Conservation (phyloP, 92 coral and sea anemone species). For the Ricordea florida region DNA sequence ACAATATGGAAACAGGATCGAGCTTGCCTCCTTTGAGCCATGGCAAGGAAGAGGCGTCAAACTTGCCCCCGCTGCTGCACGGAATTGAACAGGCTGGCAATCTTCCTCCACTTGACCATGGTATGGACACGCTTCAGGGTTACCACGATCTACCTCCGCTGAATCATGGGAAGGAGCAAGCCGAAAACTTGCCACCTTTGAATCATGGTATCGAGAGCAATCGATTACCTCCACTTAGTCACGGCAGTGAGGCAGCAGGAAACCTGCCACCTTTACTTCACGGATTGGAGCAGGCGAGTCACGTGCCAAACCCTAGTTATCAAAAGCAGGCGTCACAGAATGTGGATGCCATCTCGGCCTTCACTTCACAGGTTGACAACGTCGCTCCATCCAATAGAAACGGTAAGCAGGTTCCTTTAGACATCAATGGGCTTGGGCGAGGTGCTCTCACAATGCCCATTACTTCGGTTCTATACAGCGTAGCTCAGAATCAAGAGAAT, state of each 20-base stretch:
- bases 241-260: constrained; percentile 65
- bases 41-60: background rate
- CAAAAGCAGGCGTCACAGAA: constrained; percentile 16
- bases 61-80: constrained; percentile 25
- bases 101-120: constrained; percentile 45
- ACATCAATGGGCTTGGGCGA: constrained; percentile 13
- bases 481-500: too few species aligned
- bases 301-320: constrained; percentile 9
- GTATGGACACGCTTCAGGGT: constrained; percentile 23
- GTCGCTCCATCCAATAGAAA: background rate
- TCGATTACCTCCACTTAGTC: constrained; percentile 85
- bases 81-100: constrained; percentile 21
- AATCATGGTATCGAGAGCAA: constrained; percentile 43
- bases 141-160: constrained; percentile 74
- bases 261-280: constrained; percentile 69
- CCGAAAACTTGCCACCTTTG: constrained; percentile 61
- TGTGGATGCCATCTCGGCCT: constrained; percentile 21
- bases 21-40: background rate
- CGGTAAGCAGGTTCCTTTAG: constrained; percentile 32
- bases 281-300: constrained; percentile 39
- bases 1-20: constrained; percentile 1
- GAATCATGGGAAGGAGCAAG: constrained; percentile 57
- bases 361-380: constrained; percentile 27
- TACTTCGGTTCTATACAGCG: too few species aligned
- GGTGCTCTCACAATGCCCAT: background rate